Base-by-base conservation (phyloP, 2,113 vertebrate genomes). In the Vulpes lagopus region DNA sequence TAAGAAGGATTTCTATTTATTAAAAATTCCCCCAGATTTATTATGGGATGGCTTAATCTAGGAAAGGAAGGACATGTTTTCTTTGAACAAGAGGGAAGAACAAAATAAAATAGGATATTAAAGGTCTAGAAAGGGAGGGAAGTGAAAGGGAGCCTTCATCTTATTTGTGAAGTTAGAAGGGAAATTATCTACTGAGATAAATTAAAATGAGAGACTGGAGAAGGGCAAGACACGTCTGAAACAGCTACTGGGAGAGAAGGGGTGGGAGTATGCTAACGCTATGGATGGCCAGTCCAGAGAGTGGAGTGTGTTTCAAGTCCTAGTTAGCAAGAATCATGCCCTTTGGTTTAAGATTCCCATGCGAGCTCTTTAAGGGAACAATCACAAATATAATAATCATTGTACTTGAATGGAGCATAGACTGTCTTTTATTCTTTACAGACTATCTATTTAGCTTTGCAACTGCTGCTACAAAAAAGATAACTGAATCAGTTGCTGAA, bases 381-480 rank as follows among this genome's bases (percentile, higher is more conserved):
- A 51, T 87, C 57, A 60, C 32, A 81, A 59, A 86, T 59, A 38
- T n/a, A 53, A 11, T 89, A 76, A 49, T 20, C 57, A 43, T 71
- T 55, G 43, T 60, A 90, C 78, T 73, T 43, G 19, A 86, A 76
- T 74, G 23, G 73, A 93, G 27, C 43, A 55, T 22, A 32, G 35
- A 53, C 49, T 88, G 1, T 71, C 87, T 83, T 91, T 95, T 96
- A 25, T 98, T 93, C 98, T 3, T 97, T 95, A 67, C 94, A 99
- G 99, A 98, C 93, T 99, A 99, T 97, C 99, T 99, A 79, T 99
- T 99, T 98, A 99, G 98, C 96, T 99, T 99, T 98, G 99, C 99
- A 16, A 99, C 99, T 97, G 99, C 96, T 65, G 99, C 99, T 88
- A 99, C 99, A 23, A 99, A 99, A 98, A 99, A 99, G 98, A 99